Evolutionary conservation across 2,113 vertebrate species (phyloP).

Genomic region (Chunga burmeisteri): DNA sequence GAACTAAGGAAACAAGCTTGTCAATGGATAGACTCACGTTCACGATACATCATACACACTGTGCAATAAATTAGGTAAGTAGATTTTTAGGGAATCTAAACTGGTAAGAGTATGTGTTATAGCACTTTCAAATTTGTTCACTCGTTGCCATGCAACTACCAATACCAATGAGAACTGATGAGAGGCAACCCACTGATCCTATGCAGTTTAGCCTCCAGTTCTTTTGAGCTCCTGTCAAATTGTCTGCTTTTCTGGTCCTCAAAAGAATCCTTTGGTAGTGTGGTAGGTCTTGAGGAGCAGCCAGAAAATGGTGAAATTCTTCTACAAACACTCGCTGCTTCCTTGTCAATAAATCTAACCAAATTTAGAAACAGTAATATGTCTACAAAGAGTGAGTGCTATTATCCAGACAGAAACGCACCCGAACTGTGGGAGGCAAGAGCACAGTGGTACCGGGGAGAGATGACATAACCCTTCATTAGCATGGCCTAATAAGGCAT

Average conservation of each 20-base stretch:
- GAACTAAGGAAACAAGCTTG: not conserved
- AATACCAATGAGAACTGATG: not conserved
- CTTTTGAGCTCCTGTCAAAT: not conserved
- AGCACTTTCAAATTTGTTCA: not conserved
- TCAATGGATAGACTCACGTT: not conserved
- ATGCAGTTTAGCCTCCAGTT: not conserved
- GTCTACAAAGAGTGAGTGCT: not conserved
- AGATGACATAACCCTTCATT: not conserved
- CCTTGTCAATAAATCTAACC: not conserved
- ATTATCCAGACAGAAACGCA: not conserved
- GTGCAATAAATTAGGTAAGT: not conserved
- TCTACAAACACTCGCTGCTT: not conserved
- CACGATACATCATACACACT: not conserved
- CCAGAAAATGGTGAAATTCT: not conserved
- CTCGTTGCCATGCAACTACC: not conserved
- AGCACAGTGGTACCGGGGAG: fast-evolving
- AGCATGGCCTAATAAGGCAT: not conserved
- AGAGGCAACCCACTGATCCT: not conserved
- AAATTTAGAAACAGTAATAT: not conserved
- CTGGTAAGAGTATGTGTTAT: not conserved
- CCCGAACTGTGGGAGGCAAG: not conserved
- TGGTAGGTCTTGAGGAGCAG: not conserved
- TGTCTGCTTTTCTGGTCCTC: not conserved
- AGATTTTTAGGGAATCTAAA: not conserved
- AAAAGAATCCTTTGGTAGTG: not conserved